Evolutionary conservation across 2,888 invertebrate genomes (phyloP), one percentile per base, ranked within the genome.

Genomic region (Polymixis flavicincta): DNA sequence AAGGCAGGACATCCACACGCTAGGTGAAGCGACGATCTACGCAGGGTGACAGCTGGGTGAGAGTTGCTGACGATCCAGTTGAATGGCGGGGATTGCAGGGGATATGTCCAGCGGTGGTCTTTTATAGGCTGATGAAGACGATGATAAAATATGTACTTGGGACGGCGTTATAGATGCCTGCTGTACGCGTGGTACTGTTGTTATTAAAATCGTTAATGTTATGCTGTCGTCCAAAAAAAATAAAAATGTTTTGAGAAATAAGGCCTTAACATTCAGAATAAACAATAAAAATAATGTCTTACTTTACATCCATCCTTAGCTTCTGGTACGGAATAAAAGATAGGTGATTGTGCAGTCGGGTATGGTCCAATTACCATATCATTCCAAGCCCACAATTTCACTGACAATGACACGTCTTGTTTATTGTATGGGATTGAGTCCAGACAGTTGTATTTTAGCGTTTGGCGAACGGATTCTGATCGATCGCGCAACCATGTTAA

Each of bases 371-470:
- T 77, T 8, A 80, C 9, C 0, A 52, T 32, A 52, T 77, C 77
- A 28, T 77, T 81, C 65, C 88, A 89, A 6, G 88, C 76, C 60
- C 88, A 75, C 25, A 92, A 65, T 32, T 81, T 73, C 13, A 89
- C 45, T 0, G 87, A 74, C 8, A 74, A 54, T 0, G 70, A 37
- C 7, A 66, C 52, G 50, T 86, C 67, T 8, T 32, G 7, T 67
- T 54, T 70, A 7, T 61, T 60, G 11, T 80, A 80, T 0, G 88
- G 84, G 19, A 76, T 78, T 0, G 89, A 89, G 42, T 91, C 82
- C 0, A 80, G 48, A 45, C 91, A 91, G 55, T 90, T 78, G 45
- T 86, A 89, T 70, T 84, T 85, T 28, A 91, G 76, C 0, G 59
- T 88, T 78, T 89, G 85, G 17, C 74, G 85, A 11, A 85, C 87